These are phyloP conservation scores for Perithous albicinctus DNA, from an alignment of 2,888 invertebrate genomes.

Conservation along the genomic window DNA sequence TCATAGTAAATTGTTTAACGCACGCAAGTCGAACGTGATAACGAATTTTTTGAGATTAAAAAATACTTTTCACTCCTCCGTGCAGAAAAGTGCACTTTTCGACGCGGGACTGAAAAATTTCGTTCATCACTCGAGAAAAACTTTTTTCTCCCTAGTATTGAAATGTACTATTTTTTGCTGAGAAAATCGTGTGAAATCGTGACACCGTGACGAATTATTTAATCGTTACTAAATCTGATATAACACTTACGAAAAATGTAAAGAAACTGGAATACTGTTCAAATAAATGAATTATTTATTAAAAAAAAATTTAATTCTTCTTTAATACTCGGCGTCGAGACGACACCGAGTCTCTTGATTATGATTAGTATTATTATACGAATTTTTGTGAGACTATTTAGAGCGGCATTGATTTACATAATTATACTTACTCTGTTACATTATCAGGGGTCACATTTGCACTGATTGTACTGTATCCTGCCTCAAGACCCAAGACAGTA, in stretches of 20 bases:
- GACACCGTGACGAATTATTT: background rate
- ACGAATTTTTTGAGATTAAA: background rate
- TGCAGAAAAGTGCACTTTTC: too few species aligned
- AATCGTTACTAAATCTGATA: conserved; percentile 27
- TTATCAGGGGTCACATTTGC: conserved; percentile 87
- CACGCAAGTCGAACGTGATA: background rate
- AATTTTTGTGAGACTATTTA: background rate
- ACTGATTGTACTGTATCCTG: conserved; percentile 89
- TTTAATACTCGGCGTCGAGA: too few species aligned
- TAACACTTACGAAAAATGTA: background rate
- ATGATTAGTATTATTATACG: background rate
- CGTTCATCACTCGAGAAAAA: too few species aligned
- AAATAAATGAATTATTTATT: background rate
- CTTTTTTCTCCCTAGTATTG: too few species aligned
- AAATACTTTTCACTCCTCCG: too few species aligned
- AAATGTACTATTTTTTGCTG: too few species aligned
- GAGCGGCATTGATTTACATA: background rate
- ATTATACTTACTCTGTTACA: conserved; percentile 84
- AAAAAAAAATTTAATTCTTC: too few species aligned
- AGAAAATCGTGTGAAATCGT: too few species aligned
- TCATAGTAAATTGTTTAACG: background rate
- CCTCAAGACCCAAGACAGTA: conserved; percentile 87
- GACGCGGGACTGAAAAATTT: too few species aligned
- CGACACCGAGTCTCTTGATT: too few species aligned
- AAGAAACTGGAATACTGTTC: conserved; percentile 14